Conservation (phyloP, 2,113 vertebrate species). For the Desmodus rotundus region DNA sequence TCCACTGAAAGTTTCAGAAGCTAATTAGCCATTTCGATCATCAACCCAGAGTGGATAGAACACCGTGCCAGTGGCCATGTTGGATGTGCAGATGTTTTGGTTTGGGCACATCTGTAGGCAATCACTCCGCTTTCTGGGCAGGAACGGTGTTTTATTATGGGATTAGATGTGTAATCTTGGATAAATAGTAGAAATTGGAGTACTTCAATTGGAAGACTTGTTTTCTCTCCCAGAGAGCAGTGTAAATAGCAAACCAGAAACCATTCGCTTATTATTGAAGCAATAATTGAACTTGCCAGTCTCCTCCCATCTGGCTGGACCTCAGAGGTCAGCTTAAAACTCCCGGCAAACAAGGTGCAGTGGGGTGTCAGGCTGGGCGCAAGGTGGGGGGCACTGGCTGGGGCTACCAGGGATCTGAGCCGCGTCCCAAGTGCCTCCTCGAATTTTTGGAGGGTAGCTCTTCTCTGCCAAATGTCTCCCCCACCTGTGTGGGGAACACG, state of each 20-base stretch:
- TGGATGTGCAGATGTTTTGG: slow-evolving; percentile 75
- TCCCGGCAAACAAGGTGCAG: neutral
- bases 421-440: neutral
- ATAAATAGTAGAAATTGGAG: slow-evolving; percentile 80
- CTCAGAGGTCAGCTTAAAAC: neutral
- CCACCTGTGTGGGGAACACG: neutral
- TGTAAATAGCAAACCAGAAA: slow-evolving; percentile 74
- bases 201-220: slow-evolving; percentile 71
- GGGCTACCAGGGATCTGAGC: neutral
- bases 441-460: neutral
- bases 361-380: neutral
- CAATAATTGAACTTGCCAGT: slow-evolving; percentile 48
- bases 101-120: slow-evolving; percentile 79
- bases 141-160: slow-evolving; percentile 78
- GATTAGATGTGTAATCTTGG: slow-evolving; percentile 80
- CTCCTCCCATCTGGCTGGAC: slow-evolving; percentile 12
- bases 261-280: slow-evolving; percentile 56
- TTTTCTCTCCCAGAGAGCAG: slow-evolving; percentile 71
- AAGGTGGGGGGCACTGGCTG: neutral
- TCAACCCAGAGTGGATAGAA: slow-evolving; percentile 53
- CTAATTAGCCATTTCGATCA: slow-evolving; percentile 61
- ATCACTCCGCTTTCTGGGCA: slow-evolving; percentile 78
- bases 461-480: neutral
- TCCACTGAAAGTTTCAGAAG: slow-evolving; percentile 60
- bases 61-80: slow-evolving; percentile 63